phyloP scores from a whole-genome alignment of 2,797 vertebrate genomes.

The Eupleurogrammus muticus region DNA sequence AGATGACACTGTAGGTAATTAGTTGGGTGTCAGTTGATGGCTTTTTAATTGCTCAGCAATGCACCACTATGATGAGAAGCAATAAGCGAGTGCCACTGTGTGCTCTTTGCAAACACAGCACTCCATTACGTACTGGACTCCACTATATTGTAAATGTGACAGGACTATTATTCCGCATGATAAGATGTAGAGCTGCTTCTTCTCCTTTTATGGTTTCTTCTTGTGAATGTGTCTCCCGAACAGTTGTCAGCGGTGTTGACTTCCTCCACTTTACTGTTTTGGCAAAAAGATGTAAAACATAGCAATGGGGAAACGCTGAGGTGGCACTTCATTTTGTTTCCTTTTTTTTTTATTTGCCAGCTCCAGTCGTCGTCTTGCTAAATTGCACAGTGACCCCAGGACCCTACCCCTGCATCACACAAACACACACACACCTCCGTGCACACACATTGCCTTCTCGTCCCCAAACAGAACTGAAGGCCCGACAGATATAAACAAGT shows the following conservation, averaged over 20 bases:
- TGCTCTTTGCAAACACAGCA: slow-evolving; percentile 69
- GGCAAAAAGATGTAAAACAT: slow-evolving; percentile 60
- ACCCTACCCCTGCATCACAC: slow-evolving; percentile 42
- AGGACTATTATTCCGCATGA: slow-evolving; percentile 45
- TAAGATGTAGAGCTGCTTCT: slow-evolving; percentile 38
- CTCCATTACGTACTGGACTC: slow-evolving; percentile 54
- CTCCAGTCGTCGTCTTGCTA: slow-evolving; percentile 56
- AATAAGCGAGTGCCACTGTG: slow-evolving; percentile 54
- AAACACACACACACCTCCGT: slow-evolving; percentile 25
- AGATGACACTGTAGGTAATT: slow-evolving; percentile 76
- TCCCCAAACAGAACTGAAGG: slow-evolving; percentile 54
- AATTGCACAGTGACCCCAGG: slow-evolving; percentile 75
- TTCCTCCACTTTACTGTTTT: slow-evolving; percentile 56
- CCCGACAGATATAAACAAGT: slow-evolving; percentile 63
- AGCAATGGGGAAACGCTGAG: slow-evolving; percentile 61
- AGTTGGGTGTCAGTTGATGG: slow-evolving; percentile 70
- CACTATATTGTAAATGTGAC: slow-evolving; percentile 54
- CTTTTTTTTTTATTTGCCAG: slow-evolving; percentile 21
- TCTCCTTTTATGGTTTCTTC: slow-evolving; percentile 46
- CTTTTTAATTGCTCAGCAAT: slow-evolving; percentile 78
- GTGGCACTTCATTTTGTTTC: slow-evolving; percentile 56
- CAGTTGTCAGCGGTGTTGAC: slow-evolving; percentile 68
- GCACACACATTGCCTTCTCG: slow-evolving; percentile 43
- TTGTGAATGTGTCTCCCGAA: slow-evolving; percentile 60
- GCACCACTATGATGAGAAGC: slow-evolving; percentile 67